Conservation (phyloP, 2,888 invertebrate species). For the Lumbricus terrestris region DNA sequence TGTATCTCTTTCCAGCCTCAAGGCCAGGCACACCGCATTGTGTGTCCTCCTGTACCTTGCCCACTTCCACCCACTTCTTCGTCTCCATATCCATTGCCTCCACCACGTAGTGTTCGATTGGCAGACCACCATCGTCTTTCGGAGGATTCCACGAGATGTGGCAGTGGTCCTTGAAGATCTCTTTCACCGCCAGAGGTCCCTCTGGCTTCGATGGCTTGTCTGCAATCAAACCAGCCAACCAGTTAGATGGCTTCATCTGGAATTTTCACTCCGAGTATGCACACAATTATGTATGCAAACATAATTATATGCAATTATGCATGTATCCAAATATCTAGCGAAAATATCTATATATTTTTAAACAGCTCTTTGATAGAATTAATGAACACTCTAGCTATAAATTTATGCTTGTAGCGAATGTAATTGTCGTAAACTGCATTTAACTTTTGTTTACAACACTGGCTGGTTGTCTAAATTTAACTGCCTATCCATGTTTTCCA, state of each 20-base stretch:
- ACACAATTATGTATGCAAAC: too few species aligned
- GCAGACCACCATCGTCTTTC: conserved; percentile 91
- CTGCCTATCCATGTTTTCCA: not conserved
- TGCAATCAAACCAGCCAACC: not conserved
- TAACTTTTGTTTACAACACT: not conserved
- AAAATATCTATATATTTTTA: too few species aligned
- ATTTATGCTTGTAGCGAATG: not conserved
- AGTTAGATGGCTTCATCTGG: not conserved
- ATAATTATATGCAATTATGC: too few species aligned
- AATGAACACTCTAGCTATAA: not conserved
- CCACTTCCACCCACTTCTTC: conserved; percentile 58
- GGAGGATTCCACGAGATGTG: conserved; percentile 93
- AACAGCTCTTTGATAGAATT: too few species aligned
- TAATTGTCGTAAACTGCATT: not conserved
- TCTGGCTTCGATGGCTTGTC: conserved; percentile 67
- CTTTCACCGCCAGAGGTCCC: conserved; percentile 86
- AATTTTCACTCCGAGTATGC: not conserved
- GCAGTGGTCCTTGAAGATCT: conserved; percentile 87
- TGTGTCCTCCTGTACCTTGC: conserved; percentile 71
- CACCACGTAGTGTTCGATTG: conserved; percentile 86
- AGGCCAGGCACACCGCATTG: conserved; percentile 87
- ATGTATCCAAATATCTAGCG: too few species aligned
- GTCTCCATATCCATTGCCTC: conserved; percentile 90
- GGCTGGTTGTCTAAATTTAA: not conserved
- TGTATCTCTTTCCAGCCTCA: conserved; percentile 89